phyloP scores from a whole-genome alignment of 1,140 invertebrate genomes.

The Branchinecta lindahli region DNA sequence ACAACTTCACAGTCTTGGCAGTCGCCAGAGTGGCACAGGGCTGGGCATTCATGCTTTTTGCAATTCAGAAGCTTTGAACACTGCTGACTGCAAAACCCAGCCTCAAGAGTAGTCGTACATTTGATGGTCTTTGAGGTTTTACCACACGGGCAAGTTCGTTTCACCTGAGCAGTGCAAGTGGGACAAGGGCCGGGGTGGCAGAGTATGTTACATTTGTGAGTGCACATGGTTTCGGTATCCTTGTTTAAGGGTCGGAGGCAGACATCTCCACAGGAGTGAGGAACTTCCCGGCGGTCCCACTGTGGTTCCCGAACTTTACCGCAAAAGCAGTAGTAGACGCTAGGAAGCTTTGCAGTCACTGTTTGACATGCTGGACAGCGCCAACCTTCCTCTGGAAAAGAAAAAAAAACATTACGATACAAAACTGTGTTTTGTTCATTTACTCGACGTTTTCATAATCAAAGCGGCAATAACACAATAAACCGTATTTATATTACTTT shows the following conservation, averaged over 20 bases:
- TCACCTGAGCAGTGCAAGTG: slow-evolving; percentile 48
- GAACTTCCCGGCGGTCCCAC: slow-evolving; percentile 51
- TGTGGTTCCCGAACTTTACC: slow-evolving; percentile 54
- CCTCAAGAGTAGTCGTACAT: slow-evolving; percentile 17
- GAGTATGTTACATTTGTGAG: slow-evolving; percentile 64
- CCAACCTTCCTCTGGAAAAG: slow-evolving; percentile 54
- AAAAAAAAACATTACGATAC: slow-evolving; percentile 19
- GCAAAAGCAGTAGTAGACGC: slow-evolving; percentile 66
- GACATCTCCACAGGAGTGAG: slow-evolving; percentile 75
- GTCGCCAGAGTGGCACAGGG: slow-evolving; percentile 32
- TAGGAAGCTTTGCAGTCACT: slow-evolving; percentile 45
- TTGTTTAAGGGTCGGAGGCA: slow-evolving; percentile 42
- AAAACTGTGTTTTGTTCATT: slow-evolving; percentile 12
- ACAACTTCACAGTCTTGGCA: slow-evolving; percentile 26
- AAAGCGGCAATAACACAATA: too few species aligned
- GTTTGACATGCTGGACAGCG: slow-evolving; percentile 82
- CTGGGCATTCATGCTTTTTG: slow-evolving; percentile 32
- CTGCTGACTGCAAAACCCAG: slow-evolving; percentile 19
- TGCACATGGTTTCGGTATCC: slow-evolving; percentile 37
- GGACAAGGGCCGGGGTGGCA: slow-evolving; percentile 78
- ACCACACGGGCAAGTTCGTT: slow-evolving; percentile 36
- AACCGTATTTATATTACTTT: too few species aligned
- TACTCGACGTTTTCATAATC: slow-evolving; percentile 4
- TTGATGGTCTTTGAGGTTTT: slow-evolving; percentile 25
- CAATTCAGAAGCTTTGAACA: slow-evolving; percentile 32